Conservation (phyloP, 2,888 invertebrate species). For the Xestia c-nigrum region DNA sequence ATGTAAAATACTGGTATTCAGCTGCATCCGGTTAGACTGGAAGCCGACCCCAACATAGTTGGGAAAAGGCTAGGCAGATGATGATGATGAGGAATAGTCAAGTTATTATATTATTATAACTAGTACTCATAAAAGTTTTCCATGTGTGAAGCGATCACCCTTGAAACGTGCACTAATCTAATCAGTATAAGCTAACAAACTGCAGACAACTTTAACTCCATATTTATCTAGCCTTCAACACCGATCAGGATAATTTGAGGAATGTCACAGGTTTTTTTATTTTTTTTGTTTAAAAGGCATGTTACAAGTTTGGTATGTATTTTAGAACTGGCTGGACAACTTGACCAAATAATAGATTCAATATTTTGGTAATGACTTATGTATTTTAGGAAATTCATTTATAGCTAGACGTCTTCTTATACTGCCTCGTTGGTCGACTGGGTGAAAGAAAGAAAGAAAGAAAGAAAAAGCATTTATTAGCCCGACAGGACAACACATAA, state of each 20-base stretch:
- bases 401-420: not conserved
- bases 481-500: no score
- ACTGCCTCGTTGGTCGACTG: not conserved
- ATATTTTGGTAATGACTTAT: not conserved
- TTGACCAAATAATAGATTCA: not conserved
- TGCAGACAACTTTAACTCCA: conserved; percentile 52
- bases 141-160: conserved; percentile 45
- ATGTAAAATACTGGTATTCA: no score
- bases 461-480: no score
- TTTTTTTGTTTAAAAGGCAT: no score
- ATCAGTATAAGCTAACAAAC: conserved; percentile 51
- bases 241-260: conserved; percentile 25
- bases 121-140: conserved; percentile 35
- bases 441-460: no score
- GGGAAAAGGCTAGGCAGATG: no score
- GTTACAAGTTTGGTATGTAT: no score
- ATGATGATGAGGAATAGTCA: not conserved
- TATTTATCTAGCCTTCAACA: conserved; percentile 46
- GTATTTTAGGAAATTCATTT: not conserved
- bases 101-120: not conserved
- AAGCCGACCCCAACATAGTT: no score
- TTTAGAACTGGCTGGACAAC: no score
- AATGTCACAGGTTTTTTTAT: no score
- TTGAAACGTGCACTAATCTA: conserved; percentile 55
- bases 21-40: no score